Evolutionary conservation across 2,888 invertebrate species (phyloP).

Genomic region (Patella depressa): DNA sequence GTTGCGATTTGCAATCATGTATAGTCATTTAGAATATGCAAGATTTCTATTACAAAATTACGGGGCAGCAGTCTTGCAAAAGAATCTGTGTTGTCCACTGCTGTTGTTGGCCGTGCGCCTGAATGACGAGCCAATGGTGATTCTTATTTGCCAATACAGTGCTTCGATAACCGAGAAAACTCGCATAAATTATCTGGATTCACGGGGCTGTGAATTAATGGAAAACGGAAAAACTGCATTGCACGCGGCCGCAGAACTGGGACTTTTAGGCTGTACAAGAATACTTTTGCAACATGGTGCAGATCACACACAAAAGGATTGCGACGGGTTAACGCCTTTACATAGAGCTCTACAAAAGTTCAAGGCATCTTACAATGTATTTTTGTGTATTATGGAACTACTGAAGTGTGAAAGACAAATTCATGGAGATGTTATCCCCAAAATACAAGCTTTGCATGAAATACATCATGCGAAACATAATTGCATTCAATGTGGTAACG

Average conservation of each 20-base stretch:
- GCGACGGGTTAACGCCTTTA: slow-evolving; percentile 13
- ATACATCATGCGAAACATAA: slow-evolving; percentile 13
- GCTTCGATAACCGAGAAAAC: neutral
- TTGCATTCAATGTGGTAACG: neutral
- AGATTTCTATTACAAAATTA: slow-evolving; percentile 14
- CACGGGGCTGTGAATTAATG: slow-evolving; percentile 23
- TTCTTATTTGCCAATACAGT: slow-evolving; percentile 19
- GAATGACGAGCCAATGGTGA: slow-evolving; percentile 12
- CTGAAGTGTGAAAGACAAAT: slow-evolving; percentile 17
- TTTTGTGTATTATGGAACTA: slow-evolving; percentile 19
- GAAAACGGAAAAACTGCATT: slow-evolving; percentile 24
- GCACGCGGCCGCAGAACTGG: slow-evolving; percentile 21
- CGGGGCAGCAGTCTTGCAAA: neutral
- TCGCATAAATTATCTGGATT: slow-evolving; percentile 18
- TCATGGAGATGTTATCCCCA: neutral
- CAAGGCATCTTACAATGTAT: slow-evolving; percentile 9
- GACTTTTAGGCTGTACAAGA: slow-evolving; percentile 18
- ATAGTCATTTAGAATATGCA: slow-evolving; percentile 21
- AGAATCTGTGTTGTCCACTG: slow-evolving; percentile 17
- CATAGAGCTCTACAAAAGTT: slow-evolving; percentile 11
- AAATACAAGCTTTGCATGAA: slow-evolving; percentile 10
- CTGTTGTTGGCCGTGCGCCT: slow-evolving; percentile 18
- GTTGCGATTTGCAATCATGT: slow-evolving; percentile 19
- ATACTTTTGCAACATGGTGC: slow-evolving; percentile 22
- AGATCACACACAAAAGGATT: slow-evolving; percentile 14